Conservation (phyloP, 1,140 invertebrate species). For the Gyrodactylus salaris region DNA sequence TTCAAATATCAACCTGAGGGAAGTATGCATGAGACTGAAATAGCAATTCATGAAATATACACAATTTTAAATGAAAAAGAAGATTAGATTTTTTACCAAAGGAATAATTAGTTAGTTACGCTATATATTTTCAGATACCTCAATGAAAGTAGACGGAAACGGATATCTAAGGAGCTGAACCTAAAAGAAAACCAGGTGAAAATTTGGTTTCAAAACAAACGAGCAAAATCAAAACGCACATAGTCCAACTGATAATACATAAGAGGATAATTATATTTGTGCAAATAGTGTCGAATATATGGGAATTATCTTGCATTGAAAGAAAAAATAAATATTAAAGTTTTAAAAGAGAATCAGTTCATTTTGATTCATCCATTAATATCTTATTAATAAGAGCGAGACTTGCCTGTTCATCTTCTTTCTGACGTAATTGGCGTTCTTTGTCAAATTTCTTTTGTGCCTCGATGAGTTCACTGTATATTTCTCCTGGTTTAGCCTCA, state of each 20-base stretch:
- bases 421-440: background rate
- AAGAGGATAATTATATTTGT: too few species aligned
- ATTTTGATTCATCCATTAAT: background rate
- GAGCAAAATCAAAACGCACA: background rate
- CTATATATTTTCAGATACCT: too few species aligned
- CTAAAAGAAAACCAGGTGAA: background rate
- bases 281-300: too few species aligned
- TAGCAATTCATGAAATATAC: too few species aligned
- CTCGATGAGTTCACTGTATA: background rate
- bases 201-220: constrained; percentile 2
- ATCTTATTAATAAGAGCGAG: background rate
- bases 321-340: too few species aligned
- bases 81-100: too few species aligned
- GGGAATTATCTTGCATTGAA: too few species aligned
- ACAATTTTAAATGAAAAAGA: too few species aligned
- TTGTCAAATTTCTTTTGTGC: background rate
- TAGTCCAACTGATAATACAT: too few species aligned
- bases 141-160: background rate
- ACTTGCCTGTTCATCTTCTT: background rate
- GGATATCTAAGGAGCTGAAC: background rate
- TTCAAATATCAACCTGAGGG: too few species aligned
- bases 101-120: too few species aligned
- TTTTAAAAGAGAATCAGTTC: background rate
- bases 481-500: background rate
- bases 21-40: too few species aligned